Percentiles rank a stretch among this genome's conserved stretches.
phyloP scores from a whole-genome alignment of 1,140 invertebrate species.

The Aphelenchoides besseyi region DNA sequence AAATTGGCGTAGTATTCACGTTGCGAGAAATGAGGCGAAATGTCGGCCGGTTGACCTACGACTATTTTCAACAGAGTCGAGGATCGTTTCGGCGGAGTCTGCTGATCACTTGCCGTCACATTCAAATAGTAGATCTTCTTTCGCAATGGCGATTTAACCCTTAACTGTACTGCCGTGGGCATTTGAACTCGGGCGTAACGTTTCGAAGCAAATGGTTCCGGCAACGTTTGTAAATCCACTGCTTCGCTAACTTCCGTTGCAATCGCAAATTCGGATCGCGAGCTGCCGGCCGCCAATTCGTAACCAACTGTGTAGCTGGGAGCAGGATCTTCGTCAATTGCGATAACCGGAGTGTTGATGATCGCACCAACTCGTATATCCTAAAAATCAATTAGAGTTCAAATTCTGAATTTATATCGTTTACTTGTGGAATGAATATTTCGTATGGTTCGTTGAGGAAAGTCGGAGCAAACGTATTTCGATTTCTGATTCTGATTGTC shows the following conservation, averaged over 20 bases:
- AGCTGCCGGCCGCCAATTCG: constrained; percentile 14
- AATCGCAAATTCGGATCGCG: constrained; percentile 11
- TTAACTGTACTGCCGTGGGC: constrained; percentile 14
- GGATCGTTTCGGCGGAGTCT: constrained; percentile 15
- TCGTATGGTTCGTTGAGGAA: constrained; percentile 54
- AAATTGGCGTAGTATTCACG: constrained; percentile 47
- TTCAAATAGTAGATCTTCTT: constrained; percentile 39
- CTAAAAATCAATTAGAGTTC: constrained; percentile 19
- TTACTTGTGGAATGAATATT: constrained; percentile 44
- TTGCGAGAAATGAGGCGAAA: constrained; percentile 39
- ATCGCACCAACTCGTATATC: constrained; percentile 31
- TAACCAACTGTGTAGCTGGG: constrained; percentile 33
- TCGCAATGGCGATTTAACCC: constrained; percentile 13
- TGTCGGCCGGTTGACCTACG: constrained; percentile 33
- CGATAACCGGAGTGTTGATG: constrained; percentile 42
- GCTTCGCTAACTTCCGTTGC: not conserved
- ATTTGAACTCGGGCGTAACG: constrained; percentile 24
- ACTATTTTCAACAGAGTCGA: constrained; percentile 41
- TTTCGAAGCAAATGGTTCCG: not conserved
- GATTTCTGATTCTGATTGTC: constrained; percentile 48
- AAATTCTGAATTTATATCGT: not conserved
- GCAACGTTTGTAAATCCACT: constrained; percentile 11
- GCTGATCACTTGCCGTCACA: constrained; percentile 44
- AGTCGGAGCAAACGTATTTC: constrained; percentile 38
- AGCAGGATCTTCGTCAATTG: constrained; percentile 50